phyloP scores from a whole-genome alignment of 2,113 vertebrate species.

The Camelus bactrianus region DNA sequence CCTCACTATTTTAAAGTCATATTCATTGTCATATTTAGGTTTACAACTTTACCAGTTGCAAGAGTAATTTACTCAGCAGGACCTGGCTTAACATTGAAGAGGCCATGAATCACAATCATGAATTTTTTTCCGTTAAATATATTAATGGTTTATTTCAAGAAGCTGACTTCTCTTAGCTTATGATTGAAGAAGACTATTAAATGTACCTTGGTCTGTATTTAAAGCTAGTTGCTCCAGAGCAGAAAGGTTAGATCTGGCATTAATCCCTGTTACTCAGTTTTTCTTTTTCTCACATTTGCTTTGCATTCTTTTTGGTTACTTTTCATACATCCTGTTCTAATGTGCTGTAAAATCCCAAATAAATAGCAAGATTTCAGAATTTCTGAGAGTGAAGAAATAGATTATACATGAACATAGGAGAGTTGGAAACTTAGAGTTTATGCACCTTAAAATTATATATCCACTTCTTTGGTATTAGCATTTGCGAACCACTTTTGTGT shows the following conservation, averaged over 20 bases:
- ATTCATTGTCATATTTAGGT: slow-evolving; percentile 60
- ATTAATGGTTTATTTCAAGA: slow-evolving; percentile 69
- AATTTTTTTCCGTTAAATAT: slow-evolving; percentile 49
- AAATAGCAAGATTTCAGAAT: slow-evolving; percentile 33
- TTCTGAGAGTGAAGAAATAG: not conserved
- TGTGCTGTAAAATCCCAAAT: not conserved
- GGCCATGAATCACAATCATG: not conserved
- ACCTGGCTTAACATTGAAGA: not conserved
- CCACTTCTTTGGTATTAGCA: not conserved
- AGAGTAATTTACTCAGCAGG: slow-evolving; percentile 57
- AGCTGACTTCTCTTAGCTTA: slow-evolving; percentile 65
- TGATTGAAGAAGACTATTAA: slow-evolving; percentile 49
- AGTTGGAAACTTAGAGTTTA: slow-evolving; percentile 26
- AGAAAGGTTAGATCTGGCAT: not conserved
- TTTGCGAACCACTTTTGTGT: not conserved
- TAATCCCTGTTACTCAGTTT: slow-evolving; percentile 46
- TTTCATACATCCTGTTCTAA: not conserved
- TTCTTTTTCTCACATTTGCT: slow-evolving; percentile 58
- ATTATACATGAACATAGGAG: not conserved
- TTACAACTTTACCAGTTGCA: slow-evolving; percentile 59
- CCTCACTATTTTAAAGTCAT: slow-evolving; percentile 38
- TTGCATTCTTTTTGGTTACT: slow-evolving; percentile 34
- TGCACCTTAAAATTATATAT: slow-evolving; percentile 42
- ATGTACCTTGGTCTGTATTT: slow-evolving; percentile 54
- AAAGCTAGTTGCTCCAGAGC: slow-evolving; percentile 56